These are phyloP conservation scores for Homalodisca vitripennis DNA, from an alignment of 1,140 invertebrate genomes.

Conservation along the genomic window DNA sequence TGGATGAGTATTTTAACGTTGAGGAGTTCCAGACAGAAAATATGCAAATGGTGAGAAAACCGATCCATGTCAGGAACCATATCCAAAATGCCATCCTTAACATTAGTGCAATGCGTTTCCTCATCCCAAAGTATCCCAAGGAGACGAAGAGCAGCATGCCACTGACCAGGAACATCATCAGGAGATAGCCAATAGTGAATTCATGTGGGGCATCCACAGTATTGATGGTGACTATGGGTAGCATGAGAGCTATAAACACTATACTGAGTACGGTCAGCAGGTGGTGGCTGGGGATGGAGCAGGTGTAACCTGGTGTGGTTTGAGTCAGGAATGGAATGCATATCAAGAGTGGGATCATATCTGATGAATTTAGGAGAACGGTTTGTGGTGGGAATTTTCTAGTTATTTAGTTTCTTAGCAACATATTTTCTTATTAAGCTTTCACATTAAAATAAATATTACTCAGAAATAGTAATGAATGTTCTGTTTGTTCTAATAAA, in stretches of 20 bases:
- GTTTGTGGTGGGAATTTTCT: too few species aligned
- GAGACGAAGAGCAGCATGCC: not conserved
- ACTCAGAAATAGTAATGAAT: too few species aligned
- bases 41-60: not conserved
- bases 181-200: not conserved
- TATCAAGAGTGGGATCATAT: not conserved
- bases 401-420: too few species aligned
- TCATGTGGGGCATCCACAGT: not conserved
- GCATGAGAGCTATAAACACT: not conserved
- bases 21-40: not conserved
- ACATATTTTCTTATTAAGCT: too few species aligned
- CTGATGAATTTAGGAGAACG: not conserved
- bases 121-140: not conserved
- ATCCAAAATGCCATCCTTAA: not conserved
- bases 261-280: not conserved
- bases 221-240: not conserved
- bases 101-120: not conserved
- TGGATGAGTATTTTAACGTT: not conserved
- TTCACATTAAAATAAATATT: too few species aligned
- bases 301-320: not conserved
- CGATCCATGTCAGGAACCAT: not conserved
- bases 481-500: too few species aligned
- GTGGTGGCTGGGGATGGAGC: not conserved
- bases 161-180: not conserved
- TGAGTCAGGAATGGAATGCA: not conserved